Base-by-base conservation (phyloP, 2,888 invertebrate genomes). In the Corbicula japonica region DNA sequence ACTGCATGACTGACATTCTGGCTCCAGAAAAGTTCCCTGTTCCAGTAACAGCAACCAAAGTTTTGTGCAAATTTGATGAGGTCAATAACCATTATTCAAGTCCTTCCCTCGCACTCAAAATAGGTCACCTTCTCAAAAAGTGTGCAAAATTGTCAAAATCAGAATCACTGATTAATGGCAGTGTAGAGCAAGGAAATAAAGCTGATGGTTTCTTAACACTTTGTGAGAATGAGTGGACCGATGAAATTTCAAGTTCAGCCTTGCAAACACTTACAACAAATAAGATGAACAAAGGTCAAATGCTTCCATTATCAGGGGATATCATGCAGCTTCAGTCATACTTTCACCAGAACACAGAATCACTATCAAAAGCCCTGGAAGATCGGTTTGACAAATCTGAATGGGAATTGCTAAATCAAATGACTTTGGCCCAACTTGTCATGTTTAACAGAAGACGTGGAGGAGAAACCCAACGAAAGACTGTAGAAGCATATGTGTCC, bases 101-200 rank as follows among this genome's bases (percentile, higher is more conserved):
- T 72, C 66, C 66, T 21, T 76, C 76, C 2, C 66, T 77, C 15
- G 77, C 71, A 12, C 26, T 77, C n/a, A 77, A 77, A 35, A 28
- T 77, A 34, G 65, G 76, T 23, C 72, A 77, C 23, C 50, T 61
- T 15, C 38, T 77, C 15, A 72, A 72, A 30, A 72, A 66, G 26
- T 68, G 52, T 72, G 66, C 72, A 35, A 30, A 30, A 54, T 66
- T 77, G 23, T 34, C 71, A 66, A 77, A 72, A 30, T 65, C 66
- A 26, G 61, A 58, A 15, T 35, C 66, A 54, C 61, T 77, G 6
- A 60, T 77, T 6, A 2, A 38, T 15, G 66, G 58, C 15, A 21
- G 61, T 46, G 10, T 26, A 26, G 52, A 44, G n/a, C 18, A 38
- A 18, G 21, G 60, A 6, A 41, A 71, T 34, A 12, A 65, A 26